phyloP scores from a whole-genome alignment of 2,113 vertebrate species.

The Thermophis baileyi region DNA sequence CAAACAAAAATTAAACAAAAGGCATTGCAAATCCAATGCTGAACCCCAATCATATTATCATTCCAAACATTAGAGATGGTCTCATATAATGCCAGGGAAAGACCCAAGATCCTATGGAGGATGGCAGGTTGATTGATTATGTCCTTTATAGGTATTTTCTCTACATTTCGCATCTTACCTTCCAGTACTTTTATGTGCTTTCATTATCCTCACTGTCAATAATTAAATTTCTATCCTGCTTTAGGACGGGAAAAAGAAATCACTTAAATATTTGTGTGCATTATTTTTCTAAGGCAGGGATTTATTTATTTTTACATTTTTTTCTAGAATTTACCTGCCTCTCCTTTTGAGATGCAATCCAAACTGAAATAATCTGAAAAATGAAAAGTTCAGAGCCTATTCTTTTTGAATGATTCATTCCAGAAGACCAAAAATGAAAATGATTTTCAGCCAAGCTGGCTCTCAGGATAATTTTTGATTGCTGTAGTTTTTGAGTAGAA shows the following conservation, averaged over 20 bases:
- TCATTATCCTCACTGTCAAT: not conserved
- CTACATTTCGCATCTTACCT: not conserved
- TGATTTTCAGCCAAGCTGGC: not conserved
- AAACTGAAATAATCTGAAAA: not conserved
- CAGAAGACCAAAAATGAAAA: not conserved
- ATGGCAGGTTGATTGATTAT: not conserved
- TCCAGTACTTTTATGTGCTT: not conserved
- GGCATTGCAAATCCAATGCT: not conserved
- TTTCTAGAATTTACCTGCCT: not conserved
- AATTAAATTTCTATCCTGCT: not conserved
- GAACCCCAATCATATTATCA: not conserved
- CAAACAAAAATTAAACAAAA: not conserved
- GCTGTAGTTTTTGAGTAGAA: not conserved
- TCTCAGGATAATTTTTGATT: not conserved
- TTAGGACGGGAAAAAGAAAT: not conserved
- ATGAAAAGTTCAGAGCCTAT: not conserved
- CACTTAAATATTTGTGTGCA: not conserved
- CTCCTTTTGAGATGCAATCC: not conserved
- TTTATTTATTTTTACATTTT: not conserved
- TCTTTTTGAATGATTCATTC: not conserved
- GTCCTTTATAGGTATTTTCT: not conserved
- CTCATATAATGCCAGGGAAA: not conserved
- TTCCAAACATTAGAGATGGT: not conserved
- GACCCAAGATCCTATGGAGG: not conserved
- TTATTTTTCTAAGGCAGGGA: not conserved